Percentiles rank a stretch among this genome's conserved stretches.
phyloP scores from a whole-genome alignment of 2,888 invertebrate genomes.

The Rhingia campestris region DNA sequence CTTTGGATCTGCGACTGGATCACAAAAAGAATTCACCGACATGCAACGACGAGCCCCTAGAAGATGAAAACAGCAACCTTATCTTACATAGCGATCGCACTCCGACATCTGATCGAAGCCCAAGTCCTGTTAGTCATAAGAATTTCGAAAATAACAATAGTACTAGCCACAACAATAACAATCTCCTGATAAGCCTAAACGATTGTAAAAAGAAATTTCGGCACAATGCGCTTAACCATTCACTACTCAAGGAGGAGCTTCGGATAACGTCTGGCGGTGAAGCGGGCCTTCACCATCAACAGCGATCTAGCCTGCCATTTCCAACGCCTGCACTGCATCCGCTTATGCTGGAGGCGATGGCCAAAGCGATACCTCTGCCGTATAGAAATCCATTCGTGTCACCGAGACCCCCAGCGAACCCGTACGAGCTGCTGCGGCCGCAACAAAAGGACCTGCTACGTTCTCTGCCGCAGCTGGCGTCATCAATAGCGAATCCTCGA shows the following conservation, averaged over 20 bases:
- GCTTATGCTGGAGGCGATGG: conserved; percentile 88
- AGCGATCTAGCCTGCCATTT: conserved; percentile 76
- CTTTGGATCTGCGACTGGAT: conserved; percentile 93
- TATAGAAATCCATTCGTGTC: conserved; percentile 84
- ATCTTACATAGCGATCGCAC: conserved; percentile 82
- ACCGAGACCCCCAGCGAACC: conserved; percentile 84
- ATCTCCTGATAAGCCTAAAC: conserved; percentile 67
- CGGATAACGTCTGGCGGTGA: conserved; percentile 62
- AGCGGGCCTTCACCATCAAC: conserved; percentile 73
- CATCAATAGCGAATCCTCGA: conserved; percentile 62
- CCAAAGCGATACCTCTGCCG: conserved; percentile 86
- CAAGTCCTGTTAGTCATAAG: conserved; percentile 82
- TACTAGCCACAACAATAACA: conserved; percentile 71
- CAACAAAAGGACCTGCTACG: conserved; percentile 77
- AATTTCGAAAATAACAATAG: conserved; percentile 75
- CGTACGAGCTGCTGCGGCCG: conserved; percentile 86
- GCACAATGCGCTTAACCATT: conserved; percentile 59
- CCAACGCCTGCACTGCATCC: conserved; percentile 86
- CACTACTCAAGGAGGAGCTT: conserved; percentile 73
- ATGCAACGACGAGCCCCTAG: conserved; percentile 83
- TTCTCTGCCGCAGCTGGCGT: conserved; percentile 68
- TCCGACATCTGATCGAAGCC: conserved; percentile 82
- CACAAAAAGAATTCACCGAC: conserved; percentile 87
- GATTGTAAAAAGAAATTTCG: conserved; percentile 73
- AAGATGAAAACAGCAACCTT: conserved; percentile 94